Base-by-base conservation (phyloP, 2,113 vertebrate genomes). In the Sphaerodactylus townsendi region DNA sequence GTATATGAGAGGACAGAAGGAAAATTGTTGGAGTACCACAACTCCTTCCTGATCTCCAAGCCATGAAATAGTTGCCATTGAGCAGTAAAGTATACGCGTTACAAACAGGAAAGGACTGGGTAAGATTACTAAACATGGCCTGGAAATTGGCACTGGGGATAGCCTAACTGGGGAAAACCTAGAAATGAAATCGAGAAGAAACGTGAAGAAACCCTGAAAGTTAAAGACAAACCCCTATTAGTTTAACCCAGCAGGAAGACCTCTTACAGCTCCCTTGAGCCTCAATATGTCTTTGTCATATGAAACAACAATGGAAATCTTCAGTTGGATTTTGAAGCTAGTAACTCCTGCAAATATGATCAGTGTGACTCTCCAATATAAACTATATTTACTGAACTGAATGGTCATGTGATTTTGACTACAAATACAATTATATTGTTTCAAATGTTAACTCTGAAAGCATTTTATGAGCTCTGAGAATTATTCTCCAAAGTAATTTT, bases 271-370 rank as follows among this genome's bases (percentile, higher is more conserved):
- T 79, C 11, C 28, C n/a, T 13, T 37, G 41, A 69, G 23, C 64
- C n/a, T 46, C 5, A 33, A 69, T 50, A 68, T 50, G 21, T 35
- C 41, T n/a, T 25, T 50, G 21, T 44, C 65, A 64, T 65, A n/a
- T 44, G 39, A 65, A 65, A 78, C 64, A 28, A 65, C 17, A n/a
- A 72, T 72, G 41, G 37, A 75, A 41, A 48, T 11, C 30, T 50
- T 74, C 28, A 17, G 33, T 3, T 33, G 10, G 76, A 71, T 84
- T 0, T 0, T 35, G 62, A 56, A 84, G 50, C 2, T n/a, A 81
- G 19, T 0, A 2, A 17, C 5, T 69, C n/a, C 28, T 77, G 35
- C 53, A 79, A 0, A 2, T 1, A 6, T 33, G 23, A 48, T 62
- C 53, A 86, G 23, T 70, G 81, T 7, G 50, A 77, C 13, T 28